These are phyloP conservation scores for Cryptophagus acutangulus DNA, from an alignment of 2,888 invertebrate genomes.

Conservation along the genomic window DNA sequence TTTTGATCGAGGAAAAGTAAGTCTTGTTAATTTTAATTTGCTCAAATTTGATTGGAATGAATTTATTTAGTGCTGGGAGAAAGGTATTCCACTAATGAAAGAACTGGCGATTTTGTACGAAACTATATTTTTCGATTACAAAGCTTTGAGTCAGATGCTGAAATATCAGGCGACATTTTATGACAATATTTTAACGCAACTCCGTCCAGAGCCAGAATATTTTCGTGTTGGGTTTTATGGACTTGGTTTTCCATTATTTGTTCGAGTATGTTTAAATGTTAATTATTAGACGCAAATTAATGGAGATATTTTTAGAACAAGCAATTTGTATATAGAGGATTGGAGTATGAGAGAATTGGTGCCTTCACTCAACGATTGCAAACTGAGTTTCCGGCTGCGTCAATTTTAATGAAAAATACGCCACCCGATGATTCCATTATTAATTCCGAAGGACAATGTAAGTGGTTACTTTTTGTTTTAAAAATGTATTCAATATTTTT, in stretches of 20 bases:
- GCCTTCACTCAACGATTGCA: conserved; percentile 91
- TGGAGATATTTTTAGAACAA: conserved; percentile 65
- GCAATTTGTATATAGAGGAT: conserved; percentile 90
- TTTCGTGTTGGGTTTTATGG: conserved; percentile 95
- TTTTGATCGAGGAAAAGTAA: conserved; percentile 88
- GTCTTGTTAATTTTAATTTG: conserved; percentile 11
- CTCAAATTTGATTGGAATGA: conserved; percentile 5
- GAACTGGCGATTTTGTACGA: conserved; percentile 86
- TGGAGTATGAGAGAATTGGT: conserved; percentile 91
- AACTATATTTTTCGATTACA: conserved; percentile 79
- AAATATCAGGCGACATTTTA: conserved; percentile 85
- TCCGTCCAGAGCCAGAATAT: conserved; percentile 90
- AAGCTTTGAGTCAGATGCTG: conserved; percentile 77
- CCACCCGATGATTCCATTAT: conserved; percentile 84
- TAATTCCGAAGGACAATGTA: conserved; percentile 81
- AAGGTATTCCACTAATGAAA: conserved; percentile 87
- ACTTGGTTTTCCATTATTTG: conserved; percentile 87
- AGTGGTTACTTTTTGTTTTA: neutral
- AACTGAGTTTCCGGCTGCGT: conserved; percentile 91
- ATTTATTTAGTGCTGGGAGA: conserved; percentile 80
- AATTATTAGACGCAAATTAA: conserved; percentile 2
- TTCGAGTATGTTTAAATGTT: conserved; percentile 63
- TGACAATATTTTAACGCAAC: conserved; percentile 82
- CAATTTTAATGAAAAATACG: conserved; percentile 86
- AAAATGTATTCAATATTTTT: conserved; percentile 3